Evolutionary conservation across 2,888 invertebrate species (phyloP), one percentile per base, ranked within the genome.

Genomic region (Byasa hedistus): DNA sequence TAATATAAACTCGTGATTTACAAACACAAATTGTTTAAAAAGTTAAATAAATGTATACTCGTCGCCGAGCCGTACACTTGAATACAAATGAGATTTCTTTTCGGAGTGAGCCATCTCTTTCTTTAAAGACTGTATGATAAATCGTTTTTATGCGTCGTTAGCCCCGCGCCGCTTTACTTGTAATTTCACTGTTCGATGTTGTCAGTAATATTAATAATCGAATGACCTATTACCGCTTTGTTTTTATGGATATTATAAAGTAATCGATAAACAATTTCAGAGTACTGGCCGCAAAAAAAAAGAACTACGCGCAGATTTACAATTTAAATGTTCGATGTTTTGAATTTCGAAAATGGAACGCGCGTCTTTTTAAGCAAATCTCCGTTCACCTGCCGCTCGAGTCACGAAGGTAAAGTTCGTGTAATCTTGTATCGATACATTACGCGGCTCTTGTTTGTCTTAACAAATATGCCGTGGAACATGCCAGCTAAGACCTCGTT

Each of bases 161-260:
- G 81, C 84, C 82, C 80, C 81, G 79, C 78, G 80, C 82, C 76
- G 81, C 76, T 81, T 82, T 82, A 82, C 86, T 83, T 83, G 85
- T 87, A 85, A 86, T 86, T 85, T 86, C 78, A 85, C 84, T 83
- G 81, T 82, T 83, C 84, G 82, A 87, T 84, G 85, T 86, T 87
- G 87, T 86, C 84, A 80, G 87, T 85, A 83, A 86, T 85, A 90
- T 90, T 89, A 90, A 91, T 91, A 89, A 85, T 83, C 80, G 79
- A 74, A 79, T 87, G 87, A 88, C 86, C 90, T 84, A 84, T 84
- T 85, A 89, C 89, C 90, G 79, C 70, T 62, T 71, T 73, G 87
- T n/a, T n/a, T n/a, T n/a, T n/a, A n/a, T n/a, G n/a, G n/a, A n/a
- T n/a, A n/a, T n/a, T n/a, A n/a, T 27, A 4, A 27, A 27, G 27